Evolutionary conservation across 1,140 invertebrate species (phyloP), one percentile per base, ranked within the genome.

Genomic region (Ditylenchus dipsaci): DNA sequence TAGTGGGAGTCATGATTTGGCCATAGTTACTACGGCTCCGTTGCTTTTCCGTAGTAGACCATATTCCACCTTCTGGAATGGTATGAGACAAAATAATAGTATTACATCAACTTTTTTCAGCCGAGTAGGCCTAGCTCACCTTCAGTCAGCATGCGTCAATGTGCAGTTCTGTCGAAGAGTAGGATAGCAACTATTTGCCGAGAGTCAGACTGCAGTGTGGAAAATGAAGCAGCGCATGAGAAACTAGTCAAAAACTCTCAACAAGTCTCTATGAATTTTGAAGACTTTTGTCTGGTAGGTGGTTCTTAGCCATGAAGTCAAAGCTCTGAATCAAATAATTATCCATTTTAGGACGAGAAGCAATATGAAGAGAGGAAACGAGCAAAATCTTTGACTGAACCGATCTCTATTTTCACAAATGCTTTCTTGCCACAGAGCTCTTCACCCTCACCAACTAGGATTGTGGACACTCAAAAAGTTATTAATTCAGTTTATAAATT

Each of bases 351-450:
- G 76, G 74, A 78, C 38, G 76, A 77, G 19, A 72, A 72, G n/a
- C n/a, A 57, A 29, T 60, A 42, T 42, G 76, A 77, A 21, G 77
- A 78, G n/a, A 57, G 76, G 21, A 77, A 77, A 58, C 61, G 76
- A 8, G 70, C 76, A 33, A 78, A 77, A 30, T 73, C 76, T 38
- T 63, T 78, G 23, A 67, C 76, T 63, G 76, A 77, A 27, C 76
- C 77, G 0, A 78, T 77, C 47, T 73, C 74, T 21, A 68, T 77
- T 23, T 74, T 77, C 11, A 78, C 77, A 19, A 79, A 68, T 64
- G 69, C 74, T 7, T 77, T 77, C 56, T 62, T 76, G 17, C 68
- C 68, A 17, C 70, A 71, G 27, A 74, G 68, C 45, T 76, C 73
- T 15, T 68, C 76, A 13, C 69, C 74, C 15, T 77, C 76, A 17